Conservation (phyloP, 1,140 invertebrate species). For the Heliothis subflexa region DNA sequence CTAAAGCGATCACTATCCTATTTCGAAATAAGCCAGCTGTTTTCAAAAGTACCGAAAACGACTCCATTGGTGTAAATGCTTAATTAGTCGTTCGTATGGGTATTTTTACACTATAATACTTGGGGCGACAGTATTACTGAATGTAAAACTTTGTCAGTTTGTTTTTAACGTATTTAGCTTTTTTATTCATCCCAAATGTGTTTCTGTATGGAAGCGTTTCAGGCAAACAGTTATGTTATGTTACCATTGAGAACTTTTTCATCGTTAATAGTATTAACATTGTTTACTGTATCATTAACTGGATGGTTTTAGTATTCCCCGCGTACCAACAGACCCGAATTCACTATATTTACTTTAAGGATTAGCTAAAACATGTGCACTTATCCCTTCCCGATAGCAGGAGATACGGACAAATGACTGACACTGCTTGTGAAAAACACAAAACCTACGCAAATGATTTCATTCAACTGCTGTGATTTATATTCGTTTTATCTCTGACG, state of each 20-base stretch:
- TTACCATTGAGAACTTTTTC: no score
- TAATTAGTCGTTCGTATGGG: conserved; percentile 2
- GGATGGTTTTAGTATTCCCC: not conserved
- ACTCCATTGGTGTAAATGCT: conserved; percentile 7
- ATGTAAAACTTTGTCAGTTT: no score
- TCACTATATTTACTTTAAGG: conserved; percentile 12
- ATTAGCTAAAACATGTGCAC: conserved; percentile 24
- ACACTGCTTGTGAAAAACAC: conserved; percentile 15
- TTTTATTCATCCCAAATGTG: no score
- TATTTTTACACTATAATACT: not conserved
- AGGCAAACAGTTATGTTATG: no score
- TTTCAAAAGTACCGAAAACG: conserved; percentile 3
- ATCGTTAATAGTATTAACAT: not conserved
- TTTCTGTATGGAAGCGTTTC: no score
- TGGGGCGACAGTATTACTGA: no score
- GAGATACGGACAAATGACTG: conserved; percentile 15
- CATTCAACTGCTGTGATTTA: conserved; percentile 24
- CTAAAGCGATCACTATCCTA: conserved; percentile 6
- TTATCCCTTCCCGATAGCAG: conserved; percentile 9
- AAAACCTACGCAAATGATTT: conserved; percentile 16
- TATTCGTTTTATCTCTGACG: conserved; percentile 17
- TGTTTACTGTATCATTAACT: not conserved
- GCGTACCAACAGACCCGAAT: not conserved
- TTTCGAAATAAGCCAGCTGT: conserved; percentile 15
- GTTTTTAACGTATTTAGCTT: no score